Conservation (phyloP, 2,797 vertebrate species). For the Mallotus villosus region DNA sequence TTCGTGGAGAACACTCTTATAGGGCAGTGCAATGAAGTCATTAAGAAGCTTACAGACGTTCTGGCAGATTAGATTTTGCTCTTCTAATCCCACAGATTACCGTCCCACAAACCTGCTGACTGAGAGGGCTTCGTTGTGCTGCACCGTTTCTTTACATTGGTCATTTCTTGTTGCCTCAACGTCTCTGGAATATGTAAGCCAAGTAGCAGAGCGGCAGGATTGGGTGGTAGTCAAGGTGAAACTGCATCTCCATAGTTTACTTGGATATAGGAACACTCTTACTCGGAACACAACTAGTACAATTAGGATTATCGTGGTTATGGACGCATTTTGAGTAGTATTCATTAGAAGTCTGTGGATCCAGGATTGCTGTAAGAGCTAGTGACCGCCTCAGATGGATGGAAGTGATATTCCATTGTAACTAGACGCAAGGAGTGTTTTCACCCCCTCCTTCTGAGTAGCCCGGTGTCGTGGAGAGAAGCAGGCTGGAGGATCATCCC, state of each 20-base stretch:
- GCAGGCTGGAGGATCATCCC: conserved; percentile 43
- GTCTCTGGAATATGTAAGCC: conserved; percentile 31
- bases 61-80: conserved; percentile 79
- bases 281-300: conserved; percentile 17
- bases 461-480: conserved; percentile 29
- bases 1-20: conserved; percentile 67
- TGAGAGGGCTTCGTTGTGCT: conserved; percentile 53
- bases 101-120: conserved; percentile 65
- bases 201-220: conserved; percentile 27
- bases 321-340: conserved; percentile 48
- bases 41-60: conserved; percentile 82
- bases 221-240: conserved; percentile 47
- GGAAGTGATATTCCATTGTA: conserved; percentile 29
- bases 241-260: conserved; percentile 19
- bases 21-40: conserved; percentile 71
- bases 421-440: conserved; percentile 21
- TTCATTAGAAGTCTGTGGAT: conserved; percentile 49
- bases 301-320: conserved; percentile 35
- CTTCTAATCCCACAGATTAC: conserved; percentile 82
- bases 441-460: conserved; percentile 20
- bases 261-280: conserved; percentile 5
- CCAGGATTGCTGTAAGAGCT: conserved; percentile 45
- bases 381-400: conserved; percentile 35
- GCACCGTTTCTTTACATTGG: conserved; percentile 65
- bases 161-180: conserved; percentile 54